These are phyloP conservation scores for Pocillopora meandrina DNA, from an alignment of 92 coral and sea anemone species.

Conservation along the genomic window DNA sequence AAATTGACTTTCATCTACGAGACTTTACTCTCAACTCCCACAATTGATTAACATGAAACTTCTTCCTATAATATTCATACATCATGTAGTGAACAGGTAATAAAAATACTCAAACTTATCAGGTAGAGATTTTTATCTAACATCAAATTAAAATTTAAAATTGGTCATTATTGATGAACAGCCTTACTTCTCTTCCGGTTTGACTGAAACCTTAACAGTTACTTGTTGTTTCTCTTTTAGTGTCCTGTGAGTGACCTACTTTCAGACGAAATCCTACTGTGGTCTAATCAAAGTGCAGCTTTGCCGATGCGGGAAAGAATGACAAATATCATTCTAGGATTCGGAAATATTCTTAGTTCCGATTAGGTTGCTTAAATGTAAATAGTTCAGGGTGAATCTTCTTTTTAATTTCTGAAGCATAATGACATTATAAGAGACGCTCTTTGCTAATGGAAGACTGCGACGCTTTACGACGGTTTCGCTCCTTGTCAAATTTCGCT, in stretches of 20 bases:
- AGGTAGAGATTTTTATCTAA: too few relatives aligned
- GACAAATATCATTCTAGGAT: not conserved
- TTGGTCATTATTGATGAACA: too few relatives aligned
- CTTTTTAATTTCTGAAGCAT: not conserved
- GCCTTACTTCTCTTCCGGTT: not conserved
- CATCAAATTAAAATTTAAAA: too few relatives aligned
- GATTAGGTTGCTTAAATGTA: not conserved
- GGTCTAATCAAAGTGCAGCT: conserved; percentile 8
- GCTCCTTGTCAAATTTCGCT: too few relatives aligned
- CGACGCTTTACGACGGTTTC: too few relatives aligned
- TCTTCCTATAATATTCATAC: too few relatives aligned
- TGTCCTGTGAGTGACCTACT: not conserved
- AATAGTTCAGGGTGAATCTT: not conserved
- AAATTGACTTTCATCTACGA: too few relatives aligned
- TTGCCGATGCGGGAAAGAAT: not conserved
- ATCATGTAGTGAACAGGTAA: too few relatives aligned
- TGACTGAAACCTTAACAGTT: not conserved
- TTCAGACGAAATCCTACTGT: not conserved
- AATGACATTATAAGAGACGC: not conserved
- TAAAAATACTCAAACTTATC: too few relatives aligned
- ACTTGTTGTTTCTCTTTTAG: conserved; percentile 1
- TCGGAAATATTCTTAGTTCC: not conserved
- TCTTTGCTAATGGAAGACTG: too few relatives aligned
- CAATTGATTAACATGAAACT: too few relatives aligned
- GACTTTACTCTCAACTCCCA: too few relatives aligned